Base-by-base conservation (phyloP, 2,113 vertebrate genomes). In the Pygoscelis antarcticus region DNA sequence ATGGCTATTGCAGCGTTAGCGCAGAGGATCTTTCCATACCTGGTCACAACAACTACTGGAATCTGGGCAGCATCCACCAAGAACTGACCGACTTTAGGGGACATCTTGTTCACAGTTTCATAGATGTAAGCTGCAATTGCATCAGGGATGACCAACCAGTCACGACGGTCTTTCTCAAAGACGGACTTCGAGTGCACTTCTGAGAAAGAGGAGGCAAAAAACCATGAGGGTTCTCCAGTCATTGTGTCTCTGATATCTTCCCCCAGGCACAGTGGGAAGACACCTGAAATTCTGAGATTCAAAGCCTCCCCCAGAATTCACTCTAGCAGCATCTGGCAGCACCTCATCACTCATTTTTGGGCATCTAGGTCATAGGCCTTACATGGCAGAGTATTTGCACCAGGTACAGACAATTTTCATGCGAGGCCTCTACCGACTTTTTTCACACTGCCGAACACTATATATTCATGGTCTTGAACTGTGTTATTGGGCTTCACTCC, bases 141-240 rank as follows among this genome's bases (percentile, higher is more conserved):
- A 9, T 98, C 97, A 0, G 97, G 96, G 49, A 96, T 23, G 51
- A 94, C 91, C 89, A 98, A 11, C 96, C 89, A 97, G 47, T 98
- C 97, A 57, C 90, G 91, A 47, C 96, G 96, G 4, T 96, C 96
- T 81, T 11, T 95, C 10, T 98, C 97, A 58, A 78, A 84, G 38
- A 97, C 1, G 23, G 96, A 70, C 71, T 97, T 98, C 58, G 96
- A 97, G 30, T 95, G 91, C 84, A 91, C 96, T 97, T 97, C 97
- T 97, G 94, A 54, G 78, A 76, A 77, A 78, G 65, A 91, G 70
- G 44, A 84, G 40, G 23, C 46, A 74, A 85, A 96, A 90, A 36
- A 2, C 8, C 30, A 42, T 93, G 54, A 96, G 46, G 65, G 61
- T 86, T 87, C 34, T 71, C 47, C 32, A 29, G 36, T 70, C 42